Percentiles rank a stretch among this genome's conserved stretches.
Evolutionary conservation across 2,797 vertebrate genomes (phyloP).

Genomic region (Allobates femoralis): DNA sequence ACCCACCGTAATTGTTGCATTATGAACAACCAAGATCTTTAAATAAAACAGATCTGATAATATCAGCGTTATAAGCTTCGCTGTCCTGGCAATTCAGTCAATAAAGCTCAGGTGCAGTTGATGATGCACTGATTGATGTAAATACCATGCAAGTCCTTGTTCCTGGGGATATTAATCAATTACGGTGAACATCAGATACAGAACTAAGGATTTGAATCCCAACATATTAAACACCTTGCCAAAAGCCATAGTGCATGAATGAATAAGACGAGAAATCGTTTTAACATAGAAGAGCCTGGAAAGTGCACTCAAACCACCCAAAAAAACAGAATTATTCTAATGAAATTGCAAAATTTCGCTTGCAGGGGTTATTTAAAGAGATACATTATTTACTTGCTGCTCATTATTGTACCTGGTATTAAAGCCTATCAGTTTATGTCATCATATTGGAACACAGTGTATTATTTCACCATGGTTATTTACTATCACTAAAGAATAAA

Average conservation of each 20-base stretch:
- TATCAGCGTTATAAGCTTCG: neutral
- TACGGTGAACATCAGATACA: conserved; percentile 13
- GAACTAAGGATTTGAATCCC: conserved; percentile 20
- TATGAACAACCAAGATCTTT: neutral
- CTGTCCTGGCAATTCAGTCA: neutral
- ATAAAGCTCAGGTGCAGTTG: conserved; percentile 34
- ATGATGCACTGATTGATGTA: conserved; percentile 33
- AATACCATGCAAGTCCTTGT: conserved; percentile 11
- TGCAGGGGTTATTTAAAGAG: neutral
- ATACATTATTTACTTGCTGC: neutral
- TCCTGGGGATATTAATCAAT: conserved; percentile 34
- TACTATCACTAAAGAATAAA: neutral
- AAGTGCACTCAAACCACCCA: neutral
- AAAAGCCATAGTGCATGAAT: conserved; percentile 27
- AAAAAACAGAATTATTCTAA: neutral
- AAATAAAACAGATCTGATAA: neutral
- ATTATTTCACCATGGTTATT: neutral
- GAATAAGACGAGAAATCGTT: conserved; percentile 20
- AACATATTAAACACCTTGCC: conserved; percentile 24
- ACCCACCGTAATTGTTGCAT: neutral
- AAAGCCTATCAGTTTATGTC: neutral
- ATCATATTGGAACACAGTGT: neutral
- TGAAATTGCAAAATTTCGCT: neutral
- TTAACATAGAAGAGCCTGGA: conserved; percentile 2
- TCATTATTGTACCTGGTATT: neutral